Percentiles rank a stretch among this genome's conserved stretches.
Conservation (phyloP, 2,113 vertebrate species). For the Poicephalus meyeri region DNA sequence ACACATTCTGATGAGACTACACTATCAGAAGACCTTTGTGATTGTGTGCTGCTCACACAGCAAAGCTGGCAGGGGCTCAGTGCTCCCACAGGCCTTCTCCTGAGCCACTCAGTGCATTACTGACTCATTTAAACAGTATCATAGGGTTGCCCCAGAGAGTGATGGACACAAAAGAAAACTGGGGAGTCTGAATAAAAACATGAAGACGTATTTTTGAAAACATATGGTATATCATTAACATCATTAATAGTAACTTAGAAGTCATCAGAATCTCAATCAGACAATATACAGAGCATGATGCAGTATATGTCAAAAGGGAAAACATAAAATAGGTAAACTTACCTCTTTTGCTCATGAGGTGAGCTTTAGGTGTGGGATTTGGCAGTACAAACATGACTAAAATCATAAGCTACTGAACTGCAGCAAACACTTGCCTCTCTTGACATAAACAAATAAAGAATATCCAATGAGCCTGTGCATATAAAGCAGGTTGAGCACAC, state of each 20-base stretch:
- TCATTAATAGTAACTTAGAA: neutral
- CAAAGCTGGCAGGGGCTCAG: neutral
- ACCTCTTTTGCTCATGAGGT: neutral
- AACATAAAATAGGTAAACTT: neutral
- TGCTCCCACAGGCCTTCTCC: neutral
- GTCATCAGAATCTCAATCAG: neutral
- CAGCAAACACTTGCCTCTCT: neutral
- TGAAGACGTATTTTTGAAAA: neutral
- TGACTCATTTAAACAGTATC: neutral
- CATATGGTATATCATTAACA: neutral
- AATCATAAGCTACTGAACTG: neutral
- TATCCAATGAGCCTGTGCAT: neutral
- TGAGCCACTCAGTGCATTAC: neutral
- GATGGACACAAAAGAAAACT: neutral
- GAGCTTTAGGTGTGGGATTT: neutral
- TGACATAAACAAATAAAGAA: neutral
- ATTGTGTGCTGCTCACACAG: neutral
- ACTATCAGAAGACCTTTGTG: neutral
- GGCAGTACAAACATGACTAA: neutral
- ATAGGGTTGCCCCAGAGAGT: neutral
- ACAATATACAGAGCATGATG: rapidly evolving
- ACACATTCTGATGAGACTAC: neutral
- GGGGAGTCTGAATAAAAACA: neutral
- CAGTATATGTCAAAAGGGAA: neutral
- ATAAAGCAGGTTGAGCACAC: neutral